These are phyloP conservation scores for Subacronicta megacephala DNA, from an alignment of 2,888 invertebrate genomes.

Conservation along the genomic window DNA sequence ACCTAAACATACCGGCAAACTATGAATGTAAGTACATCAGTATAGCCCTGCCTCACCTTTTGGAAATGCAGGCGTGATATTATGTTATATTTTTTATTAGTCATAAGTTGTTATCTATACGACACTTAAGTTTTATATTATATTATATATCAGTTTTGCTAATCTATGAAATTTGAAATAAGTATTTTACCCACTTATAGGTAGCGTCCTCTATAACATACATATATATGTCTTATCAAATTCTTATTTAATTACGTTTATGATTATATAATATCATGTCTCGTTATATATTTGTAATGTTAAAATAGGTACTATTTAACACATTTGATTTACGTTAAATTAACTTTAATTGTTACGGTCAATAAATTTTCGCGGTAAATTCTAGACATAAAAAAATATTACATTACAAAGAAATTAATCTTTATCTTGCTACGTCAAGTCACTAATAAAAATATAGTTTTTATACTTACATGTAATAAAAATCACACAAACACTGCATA, in stretches of 20 bases:
- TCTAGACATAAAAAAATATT: background rate
- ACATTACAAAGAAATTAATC: conserved; percentile 1
- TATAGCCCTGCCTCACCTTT: background rate
- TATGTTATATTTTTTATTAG: background rate
- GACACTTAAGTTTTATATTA: too few relatives aligned
- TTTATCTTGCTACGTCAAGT: background rate
- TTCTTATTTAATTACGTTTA: too few relatives aligned
- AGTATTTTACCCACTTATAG: too few relatives aligned
- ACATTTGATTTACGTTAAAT: too few relatives aligned
- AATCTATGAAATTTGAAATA: too few relatives aligned
- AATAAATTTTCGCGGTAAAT: background rate
- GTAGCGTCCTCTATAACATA: background rate
- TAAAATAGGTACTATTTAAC: too few relatives aligned
- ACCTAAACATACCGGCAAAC: background rate
- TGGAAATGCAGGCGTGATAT: background rate
- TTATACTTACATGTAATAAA: conserved; percentile 27
- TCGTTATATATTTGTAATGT: too few relatives aligned
- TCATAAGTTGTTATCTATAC: too few relatives aligned
- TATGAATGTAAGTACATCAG: background rate
- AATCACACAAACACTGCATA: conserved; percentile 1
- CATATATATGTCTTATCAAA: too few relatives aligned
- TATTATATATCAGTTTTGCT: too few relatives aligned
- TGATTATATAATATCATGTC: too few relatives aligned
- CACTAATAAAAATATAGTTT: background rate
- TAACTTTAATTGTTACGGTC: background rate